Base-by-base conservation (phyloP, 1,140 invertebrate species). In the Dryas iulia region DNA sequence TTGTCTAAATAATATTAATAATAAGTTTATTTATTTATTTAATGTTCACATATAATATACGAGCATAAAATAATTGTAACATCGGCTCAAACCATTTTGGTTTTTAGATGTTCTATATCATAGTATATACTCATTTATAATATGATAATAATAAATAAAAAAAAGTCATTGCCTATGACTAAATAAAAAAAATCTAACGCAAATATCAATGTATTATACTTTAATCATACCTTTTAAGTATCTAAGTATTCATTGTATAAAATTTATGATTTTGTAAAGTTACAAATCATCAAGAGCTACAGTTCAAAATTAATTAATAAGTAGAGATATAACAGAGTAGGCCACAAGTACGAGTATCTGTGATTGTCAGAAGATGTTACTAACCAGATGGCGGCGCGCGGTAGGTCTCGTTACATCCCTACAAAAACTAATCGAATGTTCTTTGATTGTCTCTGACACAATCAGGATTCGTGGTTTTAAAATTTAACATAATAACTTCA, bases 381-480 rank as follows among this genome's bases (percentile, higher is more conserved):
- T 89, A 88, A 88, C 79, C 88, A 90, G 86, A 90, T 90, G 86
- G 69, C 79, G 71, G 59, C 76, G 79, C 78, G 86, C 78, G 88
- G 85, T 87, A 76, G 88, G 86, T 86, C 83, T 63, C 67, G n/a
- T 23, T 63, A 71, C 61, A 72, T 71, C 78, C 61, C 72, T 67
- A 82, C 76, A 83, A 84, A 82, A 81, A 85, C 76, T 74, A 54
- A 69, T 73, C 59, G 59, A 63, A 68, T 69, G 61, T 61, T 69
- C 54, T 47, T 56, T 64, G 47, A 71, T 74, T 74, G 54, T 72
- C 39, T 72, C 69, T 61, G 57, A 60, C 21, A 28, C n/a, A 23
- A 54, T 57, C 21, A 14, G 35, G 4, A 35, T 35, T 59, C 4
- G 33, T 35, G 6, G 21, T 65, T 54, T 65, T 58, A 56, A 61